A percentile compares a stretch with the other conserved stretches of the same genome.
These are phyloP conservation scores for Eupithecia insigniata DNA, from an alignment of 2,888 invertebrate species.

Conservation along the genomic window DNA sequence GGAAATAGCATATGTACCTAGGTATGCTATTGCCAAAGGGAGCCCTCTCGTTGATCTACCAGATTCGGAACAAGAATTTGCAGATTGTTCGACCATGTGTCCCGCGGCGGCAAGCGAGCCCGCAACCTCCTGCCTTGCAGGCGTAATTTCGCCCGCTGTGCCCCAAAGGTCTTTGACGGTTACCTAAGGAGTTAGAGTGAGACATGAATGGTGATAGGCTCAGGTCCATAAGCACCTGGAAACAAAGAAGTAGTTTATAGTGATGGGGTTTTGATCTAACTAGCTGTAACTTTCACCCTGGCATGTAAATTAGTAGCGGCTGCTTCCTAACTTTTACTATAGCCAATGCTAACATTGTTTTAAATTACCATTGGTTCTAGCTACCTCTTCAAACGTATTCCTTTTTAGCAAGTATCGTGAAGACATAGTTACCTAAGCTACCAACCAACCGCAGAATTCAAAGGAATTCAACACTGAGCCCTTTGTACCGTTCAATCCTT, in stretches of 20 bases:
- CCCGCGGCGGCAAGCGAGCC: not conserved
- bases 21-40: not conserved
- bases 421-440: not conserved
- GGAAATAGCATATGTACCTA: not conserved
- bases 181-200: too few relatives aligned
- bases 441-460: constrained; percentile 8
- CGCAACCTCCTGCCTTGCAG: not conserved
- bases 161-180: too few relatives aligned
- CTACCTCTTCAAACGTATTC: not conserved
- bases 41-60: not conserved
- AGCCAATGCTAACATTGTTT: not conserved
- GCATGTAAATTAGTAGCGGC: too few relatives aligned
- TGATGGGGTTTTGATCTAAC: too few relatives aligned
- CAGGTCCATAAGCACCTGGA: too few relatives aligned
- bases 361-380: not conserved
- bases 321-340: not conserved
- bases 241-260: too few relatives aligned
- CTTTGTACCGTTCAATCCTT: constrained; percentile 23
- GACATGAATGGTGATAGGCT: too few relatives aligned
- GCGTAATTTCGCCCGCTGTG: not conserved
- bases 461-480: constrained; percentile 19
- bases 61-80: not conserved
- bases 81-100: not conserved
- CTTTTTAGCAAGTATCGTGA: not conserved
- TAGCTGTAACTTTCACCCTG: too few relatives aligned